Evolutionary conservation across 1,140 invertebrate species (phyloP).

Genomic region (Dendrolimus punctatus): DNA sequence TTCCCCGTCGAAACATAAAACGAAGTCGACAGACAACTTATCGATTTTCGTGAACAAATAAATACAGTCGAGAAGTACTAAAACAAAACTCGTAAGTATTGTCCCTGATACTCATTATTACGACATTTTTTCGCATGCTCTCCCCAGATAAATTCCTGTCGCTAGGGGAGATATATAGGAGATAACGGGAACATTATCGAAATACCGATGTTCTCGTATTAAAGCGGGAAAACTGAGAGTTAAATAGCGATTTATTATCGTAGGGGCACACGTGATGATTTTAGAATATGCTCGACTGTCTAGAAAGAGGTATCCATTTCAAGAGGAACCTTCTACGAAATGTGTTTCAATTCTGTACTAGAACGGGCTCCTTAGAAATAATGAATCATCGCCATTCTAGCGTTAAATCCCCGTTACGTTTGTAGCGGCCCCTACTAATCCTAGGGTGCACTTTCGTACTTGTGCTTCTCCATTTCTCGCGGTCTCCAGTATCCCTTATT

Average conservation of each 20-base stretch:
- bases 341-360: too few relatives aligned
- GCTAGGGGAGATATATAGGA: conserved; percentile 44
- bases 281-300: background rate
- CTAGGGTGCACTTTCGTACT: too few relatives aligned
- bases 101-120: conserved; percentile 53
- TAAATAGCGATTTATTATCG: conserved; percentile 42
- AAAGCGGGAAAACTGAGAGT: conserved; percentile 42
- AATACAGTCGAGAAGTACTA: conserved; percentile 4
- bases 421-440: too few relatives aligned
- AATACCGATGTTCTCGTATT: conserved; percentile 46
- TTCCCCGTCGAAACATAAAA: too few relatives aligned
- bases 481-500: too few relatives aligned
- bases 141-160: conserved; percentile 52
- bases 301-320: conserved; percentile 3
- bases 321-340: background rate
- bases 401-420: too few relatives aligned
- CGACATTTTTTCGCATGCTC: conserved; percentile 58
- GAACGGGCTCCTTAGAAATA: too few relatives aligned
- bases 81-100: conserved; percentile 17
- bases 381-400: too few relatives aligned
- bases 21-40: too few relatives aligned
- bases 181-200: conserved; percentile 64
- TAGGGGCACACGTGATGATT: conserved; percentile 12
- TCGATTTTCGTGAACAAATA: too few relatives aligned
- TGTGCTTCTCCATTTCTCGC: too few relatives aligned